Evolutionary conservation across 1,140 invertebrate species (phyloP).

Genomic region (Scylla paramamosain): DNA sequence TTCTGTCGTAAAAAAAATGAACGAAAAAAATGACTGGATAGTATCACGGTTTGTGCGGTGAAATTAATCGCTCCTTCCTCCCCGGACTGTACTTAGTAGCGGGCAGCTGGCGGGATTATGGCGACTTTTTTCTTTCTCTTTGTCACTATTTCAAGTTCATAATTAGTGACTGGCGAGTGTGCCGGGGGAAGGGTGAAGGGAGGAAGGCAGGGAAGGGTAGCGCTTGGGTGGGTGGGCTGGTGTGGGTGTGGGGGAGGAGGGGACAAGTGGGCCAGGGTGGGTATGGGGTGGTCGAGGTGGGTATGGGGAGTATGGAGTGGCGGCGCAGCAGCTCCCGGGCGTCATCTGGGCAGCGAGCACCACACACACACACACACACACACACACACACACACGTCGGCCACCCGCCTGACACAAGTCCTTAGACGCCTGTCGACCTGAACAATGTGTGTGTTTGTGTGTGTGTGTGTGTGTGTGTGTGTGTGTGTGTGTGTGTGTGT

Average conservation of each 20-base stretch:
- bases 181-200: neutral
- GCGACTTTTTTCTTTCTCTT: neutral
- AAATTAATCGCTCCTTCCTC: neutral
- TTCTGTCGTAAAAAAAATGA: no score
- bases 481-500: slow-evolving; percentile 1
- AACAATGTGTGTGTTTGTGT: neutral
- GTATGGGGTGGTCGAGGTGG: neutral
- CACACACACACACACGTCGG: slow-evolving; percentile 30
- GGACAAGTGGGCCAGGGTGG: neutral
- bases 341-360: slow-evolving; percentile 47
- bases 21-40: neutral
- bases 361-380: neutral
- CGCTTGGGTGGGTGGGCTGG: neutral
- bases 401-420: neutral
- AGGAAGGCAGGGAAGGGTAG: neutral
- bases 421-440: slow-evolving; percentile 22
- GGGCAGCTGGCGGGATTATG: neutral
- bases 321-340: slow-evolving; percentile 38
- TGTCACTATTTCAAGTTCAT: slow-evolving; percentile 12
- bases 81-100: neutral
- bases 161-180: neutral
- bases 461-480: slow-evolving; percentile 8
- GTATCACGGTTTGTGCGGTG: neutral
- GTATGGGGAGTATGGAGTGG: neutral
- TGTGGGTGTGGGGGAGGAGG: neutral